Conservation (phyloP, 2,113 vertebrate genomes). For the Myiozetetes cayanensis region DNA sequence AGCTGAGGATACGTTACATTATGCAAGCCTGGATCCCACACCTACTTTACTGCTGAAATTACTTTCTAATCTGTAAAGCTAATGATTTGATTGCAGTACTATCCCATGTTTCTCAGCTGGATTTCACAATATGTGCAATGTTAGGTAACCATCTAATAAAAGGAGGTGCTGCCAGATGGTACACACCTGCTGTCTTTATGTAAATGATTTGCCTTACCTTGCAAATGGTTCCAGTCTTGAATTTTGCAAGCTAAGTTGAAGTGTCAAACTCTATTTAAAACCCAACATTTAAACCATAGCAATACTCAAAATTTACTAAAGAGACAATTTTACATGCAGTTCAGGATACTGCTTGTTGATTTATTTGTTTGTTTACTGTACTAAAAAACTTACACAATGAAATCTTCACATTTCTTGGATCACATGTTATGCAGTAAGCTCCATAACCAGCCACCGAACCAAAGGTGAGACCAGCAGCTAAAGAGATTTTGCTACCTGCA, state of each 20-base stretch:
- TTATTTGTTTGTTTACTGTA: background rate
- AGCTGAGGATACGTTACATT: background rate
- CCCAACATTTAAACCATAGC: background rate
- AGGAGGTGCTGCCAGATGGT: background rate
- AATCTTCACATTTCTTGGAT: constrained; percentile 83
- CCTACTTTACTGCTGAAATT: background rate
- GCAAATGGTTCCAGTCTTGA: background rate
- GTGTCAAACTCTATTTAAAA: background rate
- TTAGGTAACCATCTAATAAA: background rate
- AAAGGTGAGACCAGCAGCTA: constrained; percentile 87
- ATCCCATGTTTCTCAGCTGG: background rate
- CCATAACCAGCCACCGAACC: constrained; percentile 86
- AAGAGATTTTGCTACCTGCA: constrained; percentile 86
- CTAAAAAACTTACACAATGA: constrained; percentile 82
- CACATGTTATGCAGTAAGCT: constrained; percentile 80
- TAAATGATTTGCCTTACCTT: background rate
- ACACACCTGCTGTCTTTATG: background rate
- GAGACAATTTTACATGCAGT: background rate
- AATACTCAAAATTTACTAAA: background rate
- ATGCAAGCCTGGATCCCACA: background rate
- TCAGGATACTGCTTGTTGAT: background rate
- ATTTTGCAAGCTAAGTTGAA: background rate
- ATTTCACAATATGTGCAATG: background rate
- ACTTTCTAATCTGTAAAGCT: background rate
- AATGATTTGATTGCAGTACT: background rate